Evolutionary conservation across 2,888 invertebrate species (phyloP), one percentile per base, ranked within the genome.

Genomic region (Auanema sp.): DNA sequence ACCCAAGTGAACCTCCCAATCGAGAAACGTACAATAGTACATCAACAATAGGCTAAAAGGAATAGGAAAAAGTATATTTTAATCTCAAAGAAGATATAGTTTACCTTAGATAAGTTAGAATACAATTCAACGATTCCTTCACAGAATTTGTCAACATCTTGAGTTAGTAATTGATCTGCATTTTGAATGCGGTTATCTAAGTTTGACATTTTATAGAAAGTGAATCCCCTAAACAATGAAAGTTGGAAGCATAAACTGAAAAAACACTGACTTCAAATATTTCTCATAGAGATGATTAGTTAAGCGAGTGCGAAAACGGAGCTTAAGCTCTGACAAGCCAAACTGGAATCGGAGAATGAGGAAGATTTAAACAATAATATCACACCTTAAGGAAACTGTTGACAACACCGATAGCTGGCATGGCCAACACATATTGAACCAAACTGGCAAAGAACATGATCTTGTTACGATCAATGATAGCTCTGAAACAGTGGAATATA

Each of bases 121-220:
- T 98, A 98, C 14, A 98, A 87, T 84, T 96, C 95, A 0, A 94
- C 92, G 42, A 94, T 90, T 61, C 93, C 91, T 77, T 93, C 92
- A 84, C 96, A 96, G 87, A 98, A 96, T 85, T 93, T 93, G 85
- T 97, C 97, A 1, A 97, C 91, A 84, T 98, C 97, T 0, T 92
- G 93, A 0, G 97, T 98, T 68, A 98, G 87, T 83, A 93, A 90
- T 85, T 97, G 97, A 85, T 97, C 96, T 40, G 94, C 93, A 84
- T 96, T 97, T 80, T 95, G 92, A 59, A 97, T 89, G 78, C 97
- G 88, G 14, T 92, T 92, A 84, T 97, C 97, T 78, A 97, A 86
- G 81, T 93, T 93, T 14, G 91, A 90, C 14, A 93, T 92, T 68
- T 93, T 89, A 84, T 93, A 94, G 85, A 93, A 94, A 0, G 93